These are phyloP conservation scores for Mirza zaza DNA, from an alignment of 2,113 vertebrate species.

Conservation along the genomic window DNA sequence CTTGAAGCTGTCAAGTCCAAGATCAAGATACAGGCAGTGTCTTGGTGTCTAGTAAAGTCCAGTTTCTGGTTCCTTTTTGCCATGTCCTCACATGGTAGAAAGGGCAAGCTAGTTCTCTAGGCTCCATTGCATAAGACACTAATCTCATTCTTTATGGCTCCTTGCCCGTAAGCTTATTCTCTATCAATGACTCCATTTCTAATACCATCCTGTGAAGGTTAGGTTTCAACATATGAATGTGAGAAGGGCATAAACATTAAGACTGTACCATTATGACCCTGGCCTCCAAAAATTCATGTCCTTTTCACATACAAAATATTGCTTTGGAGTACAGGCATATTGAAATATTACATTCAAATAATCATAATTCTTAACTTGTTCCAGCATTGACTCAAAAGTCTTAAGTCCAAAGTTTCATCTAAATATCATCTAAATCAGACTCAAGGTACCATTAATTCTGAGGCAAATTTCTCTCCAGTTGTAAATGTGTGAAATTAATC, in stretches of 20 bases:
- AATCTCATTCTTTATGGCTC: background rate
- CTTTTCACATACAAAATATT: no score
- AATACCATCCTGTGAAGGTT: background rate
- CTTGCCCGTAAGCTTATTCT: background rate
- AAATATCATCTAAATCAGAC: background rate
- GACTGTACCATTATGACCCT: no score
- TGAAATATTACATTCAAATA: background rate
- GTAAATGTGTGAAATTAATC: background rate
- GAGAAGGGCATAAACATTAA: no score
- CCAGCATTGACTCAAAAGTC: background rate
- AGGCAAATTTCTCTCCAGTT: background rate
- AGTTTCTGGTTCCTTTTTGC: background rate
- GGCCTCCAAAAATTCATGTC: no score
- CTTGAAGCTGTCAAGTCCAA: background rate
- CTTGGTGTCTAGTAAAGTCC: background rate
- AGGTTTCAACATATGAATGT: background rate
- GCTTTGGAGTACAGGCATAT: background rate
- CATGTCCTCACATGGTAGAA: background rate
- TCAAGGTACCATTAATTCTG: background rate
- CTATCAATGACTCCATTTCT: background rate
- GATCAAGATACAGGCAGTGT: background rate
- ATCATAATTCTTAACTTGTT: background rate
- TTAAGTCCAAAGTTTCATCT: background rate
- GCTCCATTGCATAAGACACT: background rate
- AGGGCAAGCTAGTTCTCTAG: background rate